These are phyloP conservation scores for Barbus barbus DNA, from an alignment of 2,113 vertebrate species.

Conservation along the genomic window DNA sequence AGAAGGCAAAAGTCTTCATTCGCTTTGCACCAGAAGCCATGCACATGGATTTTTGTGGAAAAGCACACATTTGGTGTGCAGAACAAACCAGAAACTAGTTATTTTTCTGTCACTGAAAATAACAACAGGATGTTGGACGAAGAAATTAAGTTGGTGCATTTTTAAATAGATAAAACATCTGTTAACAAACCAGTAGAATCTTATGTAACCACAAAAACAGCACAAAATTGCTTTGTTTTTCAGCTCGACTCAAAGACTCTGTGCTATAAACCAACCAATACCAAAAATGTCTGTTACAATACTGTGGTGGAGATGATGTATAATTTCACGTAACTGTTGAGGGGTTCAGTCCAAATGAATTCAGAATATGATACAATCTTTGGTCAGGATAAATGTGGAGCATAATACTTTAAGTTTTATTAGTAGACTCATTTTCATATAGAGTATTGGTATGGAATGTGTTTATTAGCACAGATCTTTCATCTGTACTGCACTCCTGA, in stretches of 20 bases:
- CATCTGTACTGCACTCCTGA: too few species aligned
- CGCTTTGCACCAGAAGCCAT: too few species aligned
- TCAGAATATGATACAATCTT: not conserved
- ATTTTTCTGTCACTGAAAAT: conserved; percentile 31
- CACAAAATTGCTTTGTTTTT: conserved; percentile 25
- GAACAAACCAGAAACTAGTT: conserved; percentile 12
- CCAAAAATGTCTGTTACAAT: conserved; percentile 1
- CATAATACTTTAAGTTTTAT: not conserved
- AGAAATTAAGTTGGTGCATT: conserved; percentile 16
- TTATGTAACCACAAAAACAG: not conserved
- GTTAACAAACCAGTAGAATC: conserved; percentile 26
- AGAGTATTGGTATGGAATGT: not conserved
- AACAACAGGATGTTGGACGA: conserved; percentile 60
- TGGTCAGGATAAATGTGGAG: not conserved
- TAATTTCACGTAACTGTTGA: not conserved
- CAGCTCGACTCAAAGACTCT: not conserved
- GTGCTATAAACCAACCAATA: not conserved
- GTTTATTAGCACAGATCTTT: too few species aligned
- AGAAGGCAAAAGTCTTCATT: too few species aligned
- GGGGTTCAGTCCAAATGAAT: not conserved
- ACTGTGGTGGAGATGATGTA: conserved; percentile 9
- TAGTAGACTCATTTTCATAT: not conserved
- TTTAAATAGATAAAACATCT: conserved; percentile 20
- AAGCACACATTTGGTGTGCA: not conserved
- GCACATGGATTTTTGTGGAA: not conserved